phyloP scores from a whole-genome alignment of 1,140 invertebrate species.

The Drosophila sechellia region DNA sequence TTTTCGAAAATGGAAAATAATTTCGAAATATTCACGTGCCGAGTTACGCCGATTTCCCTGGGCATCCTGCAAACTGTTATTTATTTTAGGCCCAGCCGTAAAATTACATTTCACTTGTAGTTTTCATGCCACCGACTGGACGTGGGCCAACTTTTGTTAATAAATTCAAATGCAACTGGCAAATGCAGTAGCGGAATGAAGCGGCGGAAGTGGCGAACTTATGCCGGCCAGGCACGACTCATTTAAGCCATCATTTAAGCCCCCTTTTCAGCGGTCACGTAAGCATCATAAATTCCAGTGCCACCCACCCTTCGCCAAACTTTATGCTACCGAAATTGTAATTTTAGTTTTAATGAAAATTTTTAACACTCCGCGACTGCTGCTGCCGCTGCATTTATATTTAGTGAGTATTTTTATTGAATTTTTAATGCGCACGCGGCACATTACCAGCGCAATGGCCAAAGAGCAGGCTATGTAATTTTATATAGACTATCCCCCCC shows the following conservation, averaged over 20 bases:
- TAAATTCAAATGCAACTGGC: conserved; percentile 68
- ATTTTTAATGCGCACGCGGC: conserved; percentile 54
- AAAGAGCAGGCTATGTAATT: conserved; percentile 58
- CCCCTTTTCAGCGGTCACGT: conserved; percentile 62
- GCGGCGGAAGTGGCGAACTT: conserved; percentile 12
- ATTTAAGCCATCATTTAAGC: conserved; percentile 70
- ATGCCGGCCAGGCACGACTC: conserved; percentile 60
- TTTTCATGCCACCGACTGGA: conserved; percentile 36
- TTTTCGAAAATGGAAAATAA: conserved; percentile 34
- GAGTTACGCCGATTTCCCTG: neutral
- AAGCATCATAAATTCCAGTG: conserved; percentile 59
- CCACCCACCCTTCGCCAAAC: conserved; percentile 16
- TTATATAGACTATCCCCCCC: conserved; percentile 5
- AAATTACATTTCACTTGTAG: conserved; percentile 62
- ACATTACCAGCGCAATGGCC: conserved; percentile 24
- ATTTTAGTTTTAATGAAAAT: conserved; percentile 74
- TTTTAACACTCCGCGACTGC: conserved; percentile 42
- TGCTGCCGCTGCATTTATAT: conserved; percentile 50
- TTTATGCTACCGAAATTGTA: conserved; percentile 53
- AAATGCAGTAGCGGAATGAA: neutral
- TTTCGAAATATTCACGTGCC: conserved; percentile 40
- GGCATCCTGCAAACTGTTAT: conserved; percentile 32
- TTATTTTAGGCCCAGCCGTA: conserved; percentile 59
- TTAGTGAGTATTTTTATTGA: conserved; percentile 65
- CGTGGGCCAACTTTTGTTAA: conserved; percentile 68